Conservation (phyloP, 2,888 invertebrate species). For the Parelbella ahira region DNA sequence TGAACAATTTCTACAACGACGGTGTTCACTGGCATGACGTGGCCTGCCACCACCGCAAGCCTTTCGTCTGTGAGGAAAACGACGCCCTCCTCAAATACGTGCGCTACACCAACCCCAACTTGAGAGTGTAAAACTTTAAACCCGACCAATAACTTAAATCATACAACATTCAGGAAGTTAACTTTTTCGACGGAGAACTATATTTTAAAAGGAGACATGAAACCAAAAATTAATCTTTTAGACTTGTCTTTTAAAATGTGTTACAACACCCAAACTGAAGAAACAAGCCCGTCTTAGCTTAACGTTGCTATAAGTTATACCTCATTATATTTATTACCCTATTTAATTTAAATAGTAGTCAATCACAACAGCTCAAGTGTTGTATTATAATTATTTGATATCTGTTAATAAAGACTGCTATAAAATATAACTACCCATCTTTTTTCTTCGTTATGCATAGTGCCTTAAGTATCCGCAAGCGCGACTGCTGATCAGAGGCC, state of each 20-base stretch:
- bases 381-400: constrained; percentile 44
- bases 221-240: constrained; percentile 9
- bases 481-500: too few species aligned
- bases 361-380: constrained; percentile 20
- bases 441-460: too few species aligned
- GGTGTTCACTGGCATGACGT: constrained; percentile 96
- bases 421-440: constrained; percentile 26
- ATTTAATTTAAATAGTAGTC: constrained; percentile 40
- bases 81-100: constrained; percentile 92
- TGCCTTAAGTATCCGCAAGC: too few species aligned
- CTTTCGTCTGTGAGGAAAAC: constrained; percentile 94
- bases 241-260: too few species aligned
- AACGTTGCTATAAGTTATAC: constrained; percentile 36
- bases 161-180: too few species aligned
- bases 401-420: constrained; percentile 71
- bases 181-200: not conserved
- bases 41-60: constrained; percentile 93
- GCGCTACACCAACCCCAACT: constrained; percentile 88
- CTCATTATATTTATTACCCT: constrained; percentile 42
- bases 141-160: not conserved
- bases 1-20: constrained; percentile 95
- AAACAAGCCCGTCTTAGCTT: constrained; percentile 9
- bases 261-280: too few species aligned
- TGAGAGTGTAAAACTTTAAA: constrained; percentile 79
- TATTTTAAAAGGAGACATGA: not conserved